Percentiles rank a stretch among this genome's conserved stretches.
Conservation (phyloP, 1,140 invertebrate species). For the Camponotus floridanus region DNA sequence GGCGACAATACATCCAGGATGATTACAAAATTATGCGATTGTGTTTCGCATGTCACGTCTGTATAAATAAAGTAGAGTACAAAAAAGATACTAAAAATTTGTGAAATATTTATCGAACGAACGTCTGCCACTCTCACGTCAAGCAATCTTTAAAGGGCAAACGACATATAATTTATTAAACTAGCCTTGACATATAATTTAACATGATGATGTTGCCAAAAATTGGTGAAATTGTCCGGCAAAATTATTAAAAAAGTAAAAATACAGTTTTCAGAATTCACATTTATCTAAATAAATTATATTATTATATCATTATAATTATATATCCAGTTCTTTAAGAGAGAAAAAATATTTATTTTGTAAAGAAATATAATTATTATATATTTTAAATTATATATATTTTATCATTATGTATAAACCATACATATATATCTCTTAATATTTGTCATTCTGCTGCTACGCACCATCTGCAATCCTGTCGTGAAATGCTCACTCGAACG, state of each 20-base stretch:
- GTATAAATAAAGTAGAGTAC: conserved; percentile 5
- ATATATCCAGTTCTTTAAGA: no score
- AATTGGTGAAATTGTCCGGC: not conserved
- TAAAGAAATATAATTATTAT: no score
- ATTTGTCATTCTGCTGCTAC: not conserved
- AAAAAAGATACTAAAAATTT: conserved; percentile 43
- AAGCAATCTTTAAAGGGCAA: conserved; percentile 29
- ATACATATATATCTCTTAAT: not conserved
- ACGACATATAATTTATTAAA: not conserved
- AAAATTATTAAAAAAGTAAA: not conserved
- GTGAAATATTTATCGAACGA: conserved; percentile 45
- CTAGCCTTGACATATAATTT: not conserved
- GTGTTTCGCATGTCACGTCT: conserved; percentile 17
- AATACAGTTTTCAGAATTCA: no score
- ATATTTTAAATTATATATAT: no score
- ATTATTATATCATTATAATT: not conserved
- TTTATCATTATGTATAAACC: no score
- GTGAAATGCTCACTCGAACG: conserved; percentile 36
- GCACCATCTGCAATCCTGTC: not conserved
- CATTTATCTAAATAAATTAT: not conserved
- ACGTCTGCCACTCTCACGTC: conserved; percentile 20
- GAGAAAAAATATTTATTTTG: not conserved
- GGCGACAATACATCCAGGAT: not conserved
- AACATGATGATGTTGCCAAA: not conserved
- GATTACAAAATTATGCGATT: conserved; percentile 18